Percentiles rank a stretch among this genome's conserved stretches.
phyloP scores from a whole-genome alignment of 2,113 vertebrate species.

The Pachypanchax playfairii region DNA sequence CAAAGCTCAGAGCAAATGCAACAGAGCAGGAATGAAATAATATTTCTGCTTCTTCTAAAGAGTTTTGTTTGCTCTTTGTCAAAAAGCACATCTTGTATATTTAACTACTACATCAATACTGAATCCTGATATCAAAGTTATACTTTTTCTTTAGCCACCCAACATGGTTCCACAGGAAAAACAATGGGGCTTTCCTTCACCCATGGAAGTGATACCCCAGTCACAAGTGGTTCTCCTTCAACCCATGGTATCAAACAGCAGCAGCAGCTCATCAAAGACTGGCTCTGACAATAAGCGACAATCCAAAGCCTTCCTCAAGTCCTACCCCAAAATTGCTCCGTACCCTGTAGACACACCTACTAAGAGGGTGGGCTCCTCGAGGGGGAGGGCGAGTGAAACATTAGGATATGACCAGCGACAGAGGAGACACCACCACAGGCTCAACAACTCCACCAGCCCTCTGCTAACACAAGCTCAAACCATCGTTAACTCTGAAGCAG shows the following conservation, averaged over 20 bases:
- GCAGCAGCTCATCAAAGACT: constrained; percentile 62
- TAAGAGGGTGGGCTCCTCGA: constrained; percentile 53
- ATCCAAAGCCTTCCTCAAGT: constrained; percentile 84
- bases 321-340: constrained; percentile 88
- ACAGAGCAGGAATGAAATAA: background rate
- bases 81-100: background rate
- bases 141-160: constrained; percentile 54
- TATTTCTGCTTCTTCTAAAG: no score
- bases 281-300: constrained; percentile 74
- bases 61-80: background rate
- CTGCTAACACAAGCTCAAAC: constrained; percentile 20
- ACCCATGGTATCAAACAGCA: constrained; percentile 78
- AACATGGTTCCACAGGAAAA: constrained; percentile 73
- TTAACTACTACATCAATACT: background rate
- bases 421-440: constrained; percentile 51
- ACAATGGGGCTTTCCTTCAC: constrained; percentile 85
- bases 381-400: constrained; percentile 31
- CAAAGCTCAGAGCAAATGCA: background rate
- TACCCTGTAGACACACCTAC: constrained; percentile 77
- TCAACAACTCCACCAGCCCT: constrained; percentile 30
- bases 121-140: constrained; percentile 1
- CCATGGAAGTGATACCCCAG: constrained; percentile 86
- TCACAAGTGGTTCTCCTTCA: constrained; percentile 87
- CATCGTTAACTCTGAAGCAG: constrained; percentile 27
- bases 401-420: constrained; percentile 51